phyloP scores from a whole-genome alignment of 1,140 invertebrate genomes.

The Penaeus chinensis region DNA sequence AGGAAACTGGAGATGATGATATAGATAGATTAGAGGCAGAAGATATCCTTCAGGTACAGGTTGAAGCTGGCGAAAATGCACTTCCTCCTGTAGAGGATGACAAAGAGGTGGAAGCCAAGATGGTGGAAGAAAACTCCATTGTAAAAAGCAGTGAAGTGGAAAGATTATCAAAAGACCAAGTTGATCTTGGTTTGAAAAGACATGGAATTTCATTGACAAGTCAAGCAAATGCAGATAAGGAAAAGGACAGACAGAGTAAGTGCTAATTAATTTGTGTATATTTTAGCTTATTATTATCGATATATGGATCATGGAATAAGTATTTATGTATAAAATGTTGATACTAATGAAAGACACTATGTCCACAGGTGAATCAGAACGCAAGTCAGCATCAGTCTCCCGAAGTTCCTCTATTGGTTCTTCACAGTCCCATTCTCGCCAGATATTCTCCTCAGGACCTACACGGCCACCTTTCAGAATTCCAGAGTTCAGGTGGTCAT shows the following conservation, averaged over 20 bases:
- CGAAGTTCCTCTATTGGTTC: slow-evolving; percentile 61
- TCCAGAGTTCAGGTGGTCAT: slow-evolving; percentile 99
- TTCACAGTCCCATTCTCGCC: slow-evolving; percentile 59
- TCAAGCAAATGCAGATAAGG: slow-evolving; percentile 37
- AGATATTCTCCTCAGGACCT: slow-evolving; percentile 92
- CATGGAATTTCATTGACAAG: slow-evolving; percentile 45
- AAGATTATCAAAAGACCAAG: slow-evolving; percentile 44
- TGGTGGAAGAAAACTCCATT: slow-evolving; percentile 1
- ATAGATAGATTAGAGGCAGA: no score
- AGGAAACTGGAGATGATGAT: slow-evolving; percentile 39
- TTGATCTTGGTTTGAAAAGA: slow-evolving; percentile 44
- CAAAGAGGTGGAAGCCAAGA: neutral
- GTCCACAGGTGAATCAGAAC: slow-evolving; percentile 41
- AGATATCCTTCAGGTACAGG: no score
- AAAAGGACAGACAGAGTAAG: slow-evolving; percentile 57
- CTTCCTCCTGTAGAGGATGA: slow-evolving; percentile 16
- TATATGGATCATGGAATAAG: neutral
- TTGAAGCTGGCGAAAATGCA: no score
- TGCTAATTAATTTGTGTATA: neutral
- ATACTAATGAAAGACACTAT: neutral
- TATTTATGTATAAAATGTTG: neutral
- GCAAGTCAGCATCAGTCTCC: slow-evolving; percentile 61
- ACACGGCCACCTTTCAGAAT: slow-evolving; percentile 97
- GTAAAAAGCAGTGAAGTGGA: neutral
- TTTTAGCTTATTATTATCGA: neutral